phyloP scores from a whole-genome alignment of 2,888 invertebrate genomes.

The Ischnura elegans region DNA sequence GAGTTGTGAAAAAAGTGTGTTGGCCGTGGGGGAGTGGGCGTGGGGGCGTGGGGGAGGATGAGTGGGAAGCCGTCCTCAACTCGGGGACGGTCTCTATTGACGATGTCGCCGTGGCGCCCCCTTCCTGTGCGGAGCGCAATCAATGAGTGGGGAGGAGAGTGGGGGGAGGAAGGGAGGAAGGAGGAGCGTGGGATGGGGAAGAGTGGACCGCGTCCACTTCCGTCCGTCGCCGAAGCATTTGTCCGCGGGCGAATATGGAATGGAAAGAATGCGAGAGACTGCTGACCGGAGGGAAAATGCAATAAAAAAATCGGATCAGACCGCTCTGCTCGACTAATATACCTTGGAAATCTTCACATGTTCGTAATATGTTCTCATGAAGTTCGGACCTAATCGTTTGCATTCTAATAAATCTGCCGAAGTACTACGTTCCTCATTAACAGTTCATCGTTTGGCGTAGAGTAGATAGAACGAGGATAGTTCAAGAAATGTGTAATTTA shows the following conservation, averaged over 20 bases:
- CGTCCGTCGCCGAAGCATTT: conserved; percentile 31
- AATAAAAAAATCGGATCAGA: not conserved
- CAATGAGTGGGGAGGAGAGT: not conserved
- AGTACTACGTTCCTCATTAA: too few species aligned
- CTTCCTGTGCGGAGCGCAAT: conserved; percentile 51
- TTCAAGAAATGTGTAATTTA: too few species aligned
- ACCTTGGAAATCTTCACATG: too few species aligned
- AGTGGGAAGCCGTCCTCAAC: not conserved
- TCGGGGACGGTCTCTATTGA: not conserved
- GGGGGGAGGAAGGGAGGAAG: not conserved
- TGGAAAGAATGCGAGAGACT: not conserved
- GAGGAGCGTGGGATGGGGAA: not conserved
- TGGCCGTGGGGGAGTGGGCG: not conserved
- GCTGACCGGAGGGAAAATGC: not conserved
- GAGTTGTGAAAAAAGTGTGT: not conserved
- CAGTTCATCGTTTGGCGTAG: too few species aligned
- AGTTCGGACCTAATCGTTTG: too few species aligned
- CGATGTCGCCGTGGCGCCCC: conserved; percentile 1
- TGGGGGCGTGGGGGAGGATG: not conserved
- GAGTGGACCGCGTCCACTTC: not conserved
- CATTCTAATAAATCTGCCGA: too few species aligned
- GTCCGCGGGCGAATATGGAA: conserved; percentile 10
- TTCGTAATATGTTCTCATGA: too few species aligned
- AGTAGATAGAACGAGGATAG: too few species aligned
- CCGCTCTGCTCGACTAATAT: too few species aligned